These are phyloP conservation scores for Agrotis ipsilon DNA, from an alignment of 2,888 invertebrate genomes.

Conservation along the genomic window DNA sequence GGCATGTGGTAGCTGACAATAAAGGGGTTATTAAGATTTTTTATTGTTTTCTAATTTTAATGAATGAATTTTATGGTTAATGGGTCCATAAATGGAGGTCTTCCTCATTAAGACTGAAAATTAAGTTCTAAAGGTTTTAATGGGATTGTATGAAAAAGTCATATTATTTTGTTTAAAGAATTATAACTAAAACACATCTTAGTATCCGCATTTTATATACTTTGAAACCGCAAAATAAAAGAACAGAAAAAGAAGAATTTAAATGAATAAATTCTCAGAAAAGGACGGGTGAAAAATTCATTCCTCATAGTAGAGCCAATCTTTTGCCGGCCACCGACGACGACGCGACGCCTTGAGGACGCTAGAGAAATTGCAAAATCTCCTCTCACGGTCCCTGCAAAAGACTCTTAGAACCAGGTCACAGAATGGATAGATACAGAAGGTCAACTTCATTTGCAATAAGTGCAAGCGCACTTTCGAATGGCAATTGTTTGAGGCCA, in stretches of 20 bases:
- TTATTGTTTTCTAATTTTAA: constrained; percentile 43
- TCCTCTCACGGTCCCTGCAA: constrained; percentile 17
- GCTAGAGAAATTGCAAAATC: constrained; percentile 66
- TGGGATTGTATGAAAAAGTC: no score
- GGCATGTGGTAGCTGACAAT: constrained; percentile 45
- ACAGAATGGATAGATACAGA: background rate
- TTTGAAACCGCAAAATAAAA: constrained; percentile 1
- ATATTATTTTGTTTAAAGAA: background rate
- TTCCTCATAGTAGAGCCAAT: constrained; percentile 51
- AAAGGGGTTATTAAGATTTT: constrained; percentile 37
- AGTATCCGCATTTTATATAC: background rate
- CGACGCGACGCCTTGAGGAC: constrained; percentile 36
- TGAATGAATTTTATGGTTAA: constrained; percentile 13
- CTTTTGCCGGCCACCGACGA: constrained; percentile 28
- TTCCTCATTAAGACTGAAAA: no score
- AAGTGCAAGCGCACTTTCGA: background rate
- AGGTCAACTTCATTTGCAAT: background rate
- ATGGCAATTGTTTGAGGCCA: background rate
- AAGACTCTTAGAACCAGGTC: constrained; percentile 15
- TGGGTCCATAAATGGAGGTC: background rate
- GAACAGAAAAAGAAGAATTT: constrained; percentile 63
- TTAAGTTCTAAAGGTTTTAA: no score
- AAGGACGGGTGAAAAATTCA: constrained; percentile 68
- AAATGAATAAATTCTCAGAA: constrained; percentile 69
- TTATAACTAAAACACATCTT: background rate